Conservation (phyloP, 2,888 invertebrate species). For the Lasioglossum calceatum region DNA sequence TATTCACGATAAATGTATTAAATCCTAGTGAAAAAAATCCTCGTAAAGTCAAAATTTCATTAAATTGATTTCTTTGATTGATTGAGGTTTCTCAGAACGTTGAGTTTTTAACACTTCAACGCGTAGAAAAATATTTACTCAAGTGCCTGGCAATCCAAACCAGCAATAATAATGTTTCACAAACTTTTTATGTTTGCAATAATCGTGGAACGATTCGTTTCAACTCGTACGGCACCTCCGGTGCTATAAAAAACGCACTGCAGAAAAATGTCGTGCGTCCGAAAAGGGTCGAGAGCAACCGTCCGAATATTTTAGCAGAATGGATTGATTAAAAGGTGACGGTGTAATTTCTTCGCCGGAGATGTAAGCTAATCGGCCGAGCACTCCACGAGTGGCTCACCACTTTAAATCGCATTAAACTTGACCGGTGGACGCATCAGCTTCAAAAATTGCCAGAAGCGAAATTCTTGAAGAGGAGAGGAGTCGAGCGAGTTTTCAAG, state of each 20-base stretch:
- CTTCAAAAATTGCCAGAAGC: conserved; percentile 6
- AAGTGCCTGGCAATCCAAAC: not conserved
- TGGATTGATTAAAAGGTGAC: conserved; percentile 9
- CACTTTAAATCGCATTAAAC: conserved; percentile 11
- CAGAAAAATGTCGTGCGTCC: not conserved
- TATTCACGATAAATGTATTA: too few species aligned
- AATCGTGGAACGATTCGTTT: not conserved
- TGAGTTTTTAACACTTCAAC: too few species aligned
- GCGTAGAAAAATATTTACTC: too few species aligned
- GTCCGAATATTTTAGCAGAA: not conserved
- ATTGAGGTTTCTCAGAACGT: too few species aligned
- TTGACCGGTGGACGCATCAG: conserved; percentile 6
- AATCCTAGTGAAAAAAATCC: too few species aligned
- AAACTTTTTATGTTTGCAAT: not conserved
- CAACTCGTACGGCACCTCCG: not conserved
- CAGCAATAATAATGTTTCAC: not conserved
- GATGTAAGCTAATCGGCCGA: conserved; percentile 1
- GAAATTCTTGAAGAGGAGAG: not conserved
- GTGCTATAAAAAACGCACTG: not conserved
- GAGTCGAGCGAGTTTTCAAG: conserved; percentile 1
- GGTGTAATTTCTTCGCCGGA: not conserved
- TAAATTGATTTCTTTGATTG: too few species aligned
- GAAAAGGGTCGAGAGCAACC: not conserved
- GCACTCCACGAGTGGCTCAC: not conserved
- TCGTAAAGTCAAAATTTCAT: too few species aligned